Evolutionary conservation across 2,888 invertebrate species (phyloP), one percentile per base, ranked within the genome.

Genomic region (Nipponacmea schrenckii): DNA sequence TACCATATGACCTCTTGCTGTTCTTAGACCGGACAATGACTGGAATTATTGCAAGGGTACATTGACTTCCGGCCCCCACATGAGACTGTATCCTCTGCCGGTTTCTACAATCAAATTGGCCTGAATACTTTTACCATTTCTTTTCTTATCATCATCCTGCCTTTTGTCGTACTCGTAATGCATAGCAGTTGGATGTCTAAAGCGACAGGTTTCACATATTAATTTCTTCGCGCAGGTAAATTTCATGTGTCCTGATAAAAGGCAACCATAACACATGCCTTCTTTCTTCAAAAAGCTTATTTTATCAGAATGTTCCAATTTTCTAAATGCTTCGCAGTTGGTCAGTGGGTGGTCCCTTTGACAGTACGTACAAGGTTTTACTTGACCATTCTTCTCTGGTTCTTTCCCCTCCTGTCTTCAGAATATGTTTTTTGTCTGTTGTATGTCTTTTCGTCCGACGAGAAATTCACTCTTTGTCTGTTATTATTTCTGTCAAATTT

Each of bases 21-120:
- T 67, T 62, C 69, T 27, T 62, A 20, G 26, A 8, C 31, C 63
- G 70, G 12, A 73, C 64, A 20, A 44, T 63, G 24, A 70, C 66
- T 31, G 69, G 69, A 44, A 72, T 39, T 10, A 69, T 72, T 24
- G 69, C 72, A 69, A 72, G 69, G 20, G 66, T 66, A 56, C 72
- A 72, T 24, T 65, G 48, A 27, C 17, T 46, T 24, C n/a, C 65
- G 17, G 31, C 66, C 15, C 17, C 50, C 24, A 17, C 68, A 48
- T 48, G 48, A n/a, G 48, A 48, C 48, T 48, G 48, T 48, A 48
- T 48, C 48, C 15, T 48, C 48, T 48, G 15, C 48, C n/a, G 48
- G 48, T 48, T 48, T 48, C 48, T 48, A n/a, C n/a, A 48, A 48
- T 48, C 14, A 14, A 48, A 48, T 48, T 48, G 10, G 48, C n/a